A percentile compares a stretch with the other conserved stretches of the same genome.
Conservation (phyloP, 1,140 invertebrate genomes). For the Penaeus chinensis region DNA sequence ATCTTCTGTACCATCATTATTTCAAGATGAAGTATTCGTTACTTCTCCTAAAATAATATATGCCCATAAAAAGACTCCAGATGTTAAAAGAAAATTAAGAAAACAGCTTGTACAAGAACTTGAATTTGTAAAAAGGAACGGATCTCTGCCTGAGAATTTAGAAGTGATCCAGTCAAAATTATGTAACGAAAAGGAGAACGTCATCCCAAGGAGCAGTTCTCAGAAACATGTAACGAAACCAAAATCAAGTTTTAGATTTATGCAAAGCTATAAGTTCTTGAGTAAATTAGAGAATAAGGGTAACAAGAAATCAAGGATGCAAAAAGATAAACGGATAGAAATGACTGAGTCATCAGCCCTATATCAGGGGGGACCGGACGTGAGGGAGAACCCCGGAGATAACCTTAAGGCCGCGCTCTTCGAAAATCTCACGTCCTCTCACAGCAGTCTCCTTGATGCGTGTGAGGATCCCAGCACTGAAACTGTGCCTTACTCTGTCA, state of each 20-base stretch:
- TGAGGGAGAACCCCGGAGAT: not conserved
- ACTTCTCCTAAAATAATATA: conserved; percentile 40
- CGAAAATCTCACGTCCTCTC: not conserved
- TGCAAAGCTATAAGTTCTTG: conserved; percentile 37
- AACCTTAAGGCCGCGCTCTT: not conserved
- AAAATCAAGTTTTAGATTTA: conserved; percentile 32
- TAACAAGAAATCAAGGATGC: not conserved
- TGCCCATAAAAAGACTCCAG: conserved; percentile 43
- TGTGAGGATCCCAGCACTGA: too few species aligned
- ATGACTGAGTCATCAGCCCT: not conserved
- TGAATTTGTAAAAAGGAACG: conserved; percentile 25
- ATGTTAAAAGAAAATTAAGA: conserved; percentile 29
- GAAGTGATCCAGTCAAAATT: not conserved
- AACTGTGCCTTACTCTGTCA: not conserved
- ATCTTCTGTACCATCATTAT: conserved; percentile 28
- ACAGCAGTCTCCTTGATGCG: conserved; percentile 1
- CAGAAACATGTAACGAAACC: not conserved
- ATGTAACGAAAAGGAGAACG: conserved; percentile 6
- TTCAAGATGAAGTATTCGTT: not conserved
- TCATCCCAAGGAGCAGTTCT: not conserved
- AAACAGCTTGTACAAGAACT: conserved; percentile 46
- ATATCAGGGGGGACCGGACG: too few species aligned
- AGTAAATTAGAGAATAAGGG: conserved; percentile 11
- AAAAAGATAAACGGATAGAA: not conserved
- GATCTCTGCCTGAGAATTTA: conserved; percentile 24